Base-by-base conservation (phyloP, 2,113 vertebrate genomes). In the Sciurus niger region DNA sequence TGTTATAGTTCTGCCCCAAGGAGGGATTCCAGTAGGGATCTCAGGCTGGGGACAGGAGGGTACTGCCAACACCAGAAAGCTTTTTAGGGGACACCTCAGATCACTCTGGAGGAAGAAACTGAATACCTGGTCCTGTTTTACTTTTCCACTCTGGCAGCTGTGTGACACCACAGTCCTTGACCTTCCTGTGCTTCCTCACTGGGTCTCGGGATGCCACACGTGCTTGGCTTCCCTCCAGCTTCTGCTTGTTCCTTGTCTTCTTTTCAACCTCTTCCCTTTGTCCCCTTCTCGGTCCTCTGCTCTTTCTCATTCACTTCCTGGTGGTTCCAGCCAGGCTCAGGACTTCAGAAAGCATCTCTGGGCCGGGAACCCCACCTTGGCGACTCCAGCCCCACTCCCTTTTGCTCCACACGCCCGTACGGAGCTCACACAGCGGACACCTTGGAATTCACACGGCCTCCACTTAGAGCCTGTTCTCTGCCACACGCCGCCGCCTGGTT, bases 401-500 rank as follows among this genome's bases (percentile, higher is more conserved):
- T n/a, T 30, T 20, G 43, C 68, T 89, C 60, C 9, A 73, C n/a
- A 84, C 34, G 28, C 48, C 37, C n/a, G 3, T 1, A 5, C 7
- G 28, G 53, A 17, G 11, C 30, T 51, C 28, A 32, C 5, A 60
- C 8, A 43, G 43, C 1, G 37, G 30, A 5, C 4, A 4, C 16
- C 25, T 51, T 0, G 2, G 72, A 32, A 84, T n/a, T 32, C 84
- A 20, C 0, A 0, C 0, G n/a, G 18, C 20, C 6, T 0, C 82
- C 74, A 20, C 16, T 0, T 1, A 84, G 6, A 0, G 2, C 55
- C 80, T 6, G n/a, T n/a, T 17, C 55, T 10, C 14, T 3, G 16
- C 18, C 12, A 4, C 30, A 34, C 0, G 0, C 30, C 0, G 0
- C 6, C 0, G 0, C 6, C 14, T n/a, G 17, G 0, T 18, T 2